Conservation (phyloP, 2,888 invertebrate genomes). For the Sarcophaga carnaria region DNA sequence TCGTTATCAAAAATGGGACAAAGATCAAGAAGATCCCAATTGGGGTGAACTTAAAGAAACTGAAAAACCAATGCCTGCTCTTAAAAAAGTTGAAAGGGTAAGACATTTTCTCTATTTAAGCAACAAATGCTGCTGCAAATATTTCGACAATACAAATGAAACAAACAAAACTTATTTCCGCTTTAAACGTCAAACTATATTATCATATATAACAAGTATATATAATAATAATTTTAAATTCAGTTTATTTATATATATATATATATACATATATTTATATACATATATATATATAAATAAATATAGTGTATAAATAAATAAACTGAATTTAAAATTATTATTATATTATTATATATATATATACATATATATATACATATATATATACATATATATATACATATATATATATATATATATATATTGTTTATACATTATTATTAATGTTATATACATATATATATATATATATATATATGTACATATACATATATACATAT, state of each 20-base stretch:
- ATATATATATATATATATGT: not conserved
- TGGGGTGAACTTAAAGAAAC: constrained; percentile 96
- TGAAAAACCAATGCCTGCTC: constrained; percentile 92
- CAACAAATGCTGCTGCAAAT: constrained; percentile 26
- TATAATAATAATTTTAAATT: not conserved
- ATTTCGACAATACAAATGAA: constrained; percentile 4
- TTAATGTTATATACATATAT: too few relatives aligned
- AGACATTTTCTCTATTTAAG: constrained; percentile 50
- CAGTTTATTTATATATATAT: not conserved
- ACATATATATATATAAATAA: not conserved
- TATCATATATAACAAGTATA: constrained; percentile 25
- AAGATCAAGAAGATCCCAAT: constrained; percentile 94
- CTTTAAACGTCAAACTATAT: not conserved
- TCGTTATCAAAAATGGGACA: constrained; percentile 96
- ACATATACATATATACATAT: constrained; percentile 9
- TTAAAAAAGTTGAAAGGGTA: constrained; percentile 98
- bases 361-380: too few relatives aligned
- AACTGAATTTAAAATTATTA: too few relatives aligned
- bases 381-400: too few relatives aligned
- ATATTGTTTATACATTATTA: too few relatives aligned
- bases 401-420: too few relatives aligned
- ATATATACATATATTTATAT: constrained; percentile 8
- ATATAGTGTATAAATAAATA: too few relatives aligned
- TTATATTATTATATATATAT: too few relatives aligned
- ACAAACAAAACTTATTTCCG: constrained; percentile 29